Base-by-base conservation (phyloP, 2,797 vertebrate genomes). In the Chelmon rostratus region DNA sequence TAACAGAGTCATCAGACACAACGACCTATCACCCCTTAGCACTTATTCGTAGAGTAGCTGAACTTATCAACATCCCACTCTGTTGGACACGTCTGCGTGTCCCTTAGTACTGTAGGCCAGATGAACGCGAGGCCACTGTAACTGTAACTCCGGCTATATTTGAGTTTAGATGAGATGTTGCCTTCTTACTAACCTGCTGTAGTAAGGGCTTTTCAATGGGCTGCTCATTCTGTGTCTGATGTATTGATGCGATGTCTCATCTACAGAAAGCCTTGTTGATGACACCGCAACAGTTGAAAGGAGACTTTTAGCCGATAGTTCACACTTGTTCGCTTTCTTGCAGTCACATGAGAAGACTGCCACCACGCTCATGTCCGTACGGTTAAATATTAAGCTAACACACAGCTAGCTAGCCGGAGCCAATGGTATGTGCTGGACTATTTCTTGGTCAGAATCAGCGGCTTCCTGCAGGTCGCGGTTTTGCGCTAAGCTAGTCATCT, bases 71-170 rank as follows among this genome's bases (percentile, higher is more conserved):
- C 70, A 69, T 75, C 83, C 68, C 84, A 68, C 81, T 88, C 67
- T 79, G 82, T 78, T 57, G 82, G 86, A 87, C 75, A 88, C n/a
- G 1, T 73, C 49, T 82, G 42, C 84, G 79, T 85, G 81, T 92
- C 77, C 76, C 47, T 65, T 85, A 88, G 90, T 93, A 91, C 93
- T 93, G 93, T 92, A 90, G 68, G 78, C 78, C 80, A 62, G 64
- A 77, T 52, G 49, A 81, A 83, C 66, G 49, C 79, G 82, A 89
- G 84, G 88, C 73, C 81, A 71, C 81, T 89, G 78, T 82, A 72
- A 74, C 73, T 87, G 57, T 73, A 66, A 69, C 64, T 77, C 52
- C 82, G 71, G 73, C 65, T 74, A 46, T 80, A 67, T 88, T 71
- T 82, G n/a, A 84, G 72, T 86, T 84, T 82, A 79, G 71, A 64